Base-by-base conservation (phyloP, 35 echinoderm and acorn worm genomes). In the Strongylocentrotus purpuratus region DNA sequence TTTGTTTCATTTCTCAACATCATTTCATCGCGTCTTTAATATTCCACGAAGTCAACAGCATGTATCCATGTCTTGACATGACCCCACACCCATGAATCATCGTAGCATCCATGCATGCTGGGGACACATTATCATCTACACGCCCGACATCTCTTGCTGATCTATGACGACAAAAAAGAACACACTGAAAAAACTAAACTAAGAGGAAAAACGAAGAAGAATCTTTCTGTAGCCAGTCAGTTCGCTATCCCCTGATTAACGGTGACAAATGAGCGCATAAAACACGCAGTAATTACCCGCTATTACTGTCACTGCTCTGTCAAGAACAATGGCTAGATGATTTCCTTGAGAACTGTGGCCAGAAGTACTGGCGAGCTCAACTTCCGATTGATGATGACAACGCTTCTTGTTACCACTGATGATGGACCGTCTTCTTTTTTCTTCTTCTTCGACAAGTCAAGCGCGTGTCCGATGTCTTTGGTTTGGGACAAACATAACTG, bases 271-370 rank as follows among this genome's bases (percentile, higher is more conserved):
- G 33, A 46, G 87, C 87, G 45, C 32, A 89, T 89, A 89, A 89
- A 89, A 89, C 87, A 89, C 87, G 87, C 45, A 33, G 87, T 89
- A 89, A 89, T 89, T 89, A 89, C 87, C 65, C 45, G 33, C 87
- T 89, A 89, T 89, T 89, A 89, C 32, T 89, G 33, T 89, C 33
- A 89, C 87, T n/a, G n/a, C 33, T 89, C 87, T 89, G 87, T 89
- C 87, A 89, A 4, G 87, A 89, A 89, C 87, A 89, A 89, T 89
- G 87, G 45, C 87, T 9, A 41, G 31, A 89, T 89, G 87, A 20
- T 31, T 33, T 89, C 87, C 87, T 46, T 28, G 65, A 78, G 25
- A 28, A 28, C 87, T 46, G 32, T 46, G 87, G 87, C 87, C 87
- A 89, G 87, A 89, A 89, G 20, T 89, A 33, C 32, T 89, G 87